A percentile compares a stretch with the other conserved stretches of the same genome.
phyloP scores from a whole-genome alignment of 1,140 invertebrate species.

The Asbolus verrucosus region DNA sequence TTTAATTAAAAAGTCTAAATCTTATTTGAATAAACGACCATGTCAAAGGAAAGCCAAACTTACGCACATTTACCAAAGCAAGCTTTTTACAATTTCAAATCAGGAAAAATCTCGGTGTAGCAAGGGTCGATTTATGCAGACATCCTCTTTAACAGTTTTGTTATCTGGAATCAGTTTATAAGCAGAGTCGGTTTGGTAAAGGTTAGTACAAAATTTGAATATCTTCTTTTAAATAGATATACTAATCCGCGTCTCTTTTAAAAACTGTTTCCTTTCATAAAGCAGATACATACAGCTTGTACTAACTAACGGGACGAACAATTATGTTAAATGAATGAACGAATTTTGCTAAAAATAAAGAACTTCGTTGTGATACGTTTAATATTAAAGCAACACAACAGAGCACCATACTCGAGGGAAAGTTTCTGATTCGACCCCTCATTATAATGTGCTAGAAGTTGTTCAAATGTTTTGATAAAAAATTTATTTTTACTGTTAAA shows the following conservation, averaged over 20 bases:
- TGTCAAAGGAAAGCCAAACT: background rate
- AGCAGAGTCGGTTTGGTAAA: background rate
- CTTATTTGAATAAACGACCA: background rate
- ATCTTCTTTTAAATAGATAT: background rate
- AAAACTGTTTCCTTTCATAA: too few relatives aligned
- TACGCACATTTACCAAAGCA: background rate
- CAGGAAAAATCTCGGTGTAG: background rate
- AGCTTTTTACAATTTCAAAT: conserved; percentile 20
- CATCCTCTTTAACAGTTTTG: conserved; percentile 30
- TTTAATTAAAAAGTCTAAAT: conserved; percentile 28
- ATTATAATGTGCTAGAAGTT: conserved; percentile 15
- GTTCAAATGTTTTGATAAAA: conserved; percentile 14
- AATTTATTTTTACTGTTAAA: conserved; percentile 17
- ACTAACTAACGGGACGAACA: too few relatives aligned
- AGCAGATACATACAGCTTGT: too few relatives aligned
- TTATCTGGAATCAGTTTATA: conserved; percentile 20
- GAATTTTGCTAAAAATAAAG: background rate
- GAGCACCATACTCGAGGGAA: background rate
- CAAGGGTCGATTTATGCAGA: conserved; percentile 24
- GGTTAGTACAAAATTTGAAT: conserved; percentile 6
- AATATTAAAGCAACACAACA: background rate
- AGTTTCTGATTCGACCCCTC: background rate
- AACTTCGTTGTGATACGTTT: too few relatives aligned
- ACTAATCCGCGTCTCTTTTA: background rate
- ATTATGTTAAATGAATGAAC: conserved; percentile 1